phyloP scores from a whole-genome alignment of 92 coral and sea anemone genomes.

The Palythoa caribaeorum region DNA sequence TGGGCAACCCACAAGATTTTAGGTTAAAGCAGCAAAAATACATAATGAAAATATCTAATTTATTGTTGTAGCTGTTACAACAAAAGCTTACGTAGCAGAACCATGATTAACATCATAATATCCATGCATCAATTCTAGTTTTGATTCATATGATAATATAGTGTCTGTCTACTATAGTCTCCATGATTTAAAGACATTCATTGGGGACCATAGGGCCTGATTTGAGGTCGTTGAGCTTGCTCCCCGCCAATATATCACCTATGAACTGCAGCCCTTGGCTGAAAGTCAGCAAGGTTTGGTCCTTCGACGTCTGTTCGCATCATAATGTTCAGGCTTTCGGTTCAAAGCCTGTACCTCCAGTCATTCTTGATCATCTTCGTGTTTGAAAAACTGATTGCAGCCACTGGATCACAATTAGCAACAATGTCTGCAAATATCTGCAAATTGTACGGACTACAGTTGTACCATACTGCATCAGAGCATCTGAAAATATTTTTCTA shows the following conservation, averaged over 20 bases:
- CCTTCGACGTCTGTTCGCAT: slow-evolving; percentile 25
- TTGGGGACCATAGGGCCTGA: not conserved
- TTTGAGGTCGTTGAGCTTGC: slow-evolving; percentile 19
- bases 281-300: slow-evolving; percentile 28
- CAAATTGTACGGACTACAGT: no score
- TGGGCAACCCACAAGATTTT: slow-evolving; percentile 33
- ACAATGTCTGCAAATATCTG: no score
- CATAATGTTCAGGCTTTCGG: slow-evolving; percentile 1
- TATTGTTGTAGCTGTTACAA: no score
- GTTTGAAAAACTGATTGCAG: not conserved
- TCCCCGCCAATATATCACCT: slow-evolving; percentile 30
- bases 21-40: no score
- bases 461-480: no score
- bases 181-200: not conserved
- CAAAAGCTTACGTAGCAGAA: no score
- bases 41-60: no score
- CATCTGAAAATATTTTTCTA: no score
- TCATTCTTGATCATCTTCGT: not conserved
- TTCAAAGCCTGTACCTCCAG: slow-evolving; percentile 5
- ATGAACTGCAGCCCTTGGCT: slow-evolving; percentile 37
- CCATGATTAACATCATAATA: no score
- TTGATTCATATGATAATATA: no score
- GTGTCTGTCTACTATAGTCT: not conserved
- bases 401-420: no score
- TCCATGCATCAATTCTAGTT: no score